Conservation (phyloP, 2,888 invertebrate species). For the Chloroclysta siterata region DNA sequence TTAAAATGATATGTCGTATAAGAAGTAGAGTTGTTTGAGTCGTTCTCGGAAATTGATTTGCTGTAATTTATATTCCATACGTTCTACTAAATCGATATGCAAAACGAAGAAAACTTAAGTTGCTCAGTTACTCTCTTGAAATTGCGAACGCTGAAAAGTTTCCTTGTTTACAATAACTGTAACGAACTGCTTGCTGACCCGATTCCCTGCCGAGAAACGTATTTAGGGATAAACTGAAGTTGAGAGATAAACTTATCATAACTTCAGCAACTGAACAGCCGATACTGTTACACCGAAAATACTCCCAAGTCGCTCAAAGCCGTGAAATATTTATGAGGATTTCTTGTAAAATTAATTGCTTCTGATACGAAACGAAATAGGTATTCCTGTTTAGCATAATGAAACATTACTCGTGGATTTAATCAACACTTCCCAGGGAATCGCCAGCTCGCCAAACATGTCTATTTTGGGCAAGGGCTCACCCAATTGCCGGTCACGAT, state of each 20-base stretch:
- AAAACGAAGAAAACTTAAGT: conserved; percentile 4
- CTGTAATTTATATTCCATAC: conserved; percentile 10
- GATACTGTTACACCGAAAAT: conserved; percentile 25
- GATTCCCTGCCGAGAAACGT: conserved; percentile 17
- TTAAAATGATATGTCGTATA: conserved; percentile 9
- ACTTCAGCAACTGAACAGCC: conserved; percentile 15
- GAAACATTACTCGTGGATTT: conserved; percentile 26
- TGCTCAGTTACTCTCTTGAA: conserved; percentile 13
- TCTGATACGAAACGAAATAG: conserved; percentile 26
- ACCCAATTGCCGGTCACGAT: conserved; percentile 20
- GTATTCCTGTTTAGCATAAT: conserved; percentile 36
- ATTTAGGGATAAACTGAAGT: conserved; percentile 19
- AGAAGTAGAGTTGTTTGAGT: conserved; percentile 10
- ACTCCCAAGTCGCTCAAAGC: conserved; percentile 12
- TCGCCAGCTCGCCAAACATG: conserved; percentile 35
- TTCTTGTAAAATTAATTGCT: conserved; percentile 28
- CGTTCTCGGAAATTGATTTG: conserved; percentile 18
- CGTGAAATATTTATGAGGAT: conserved; percentile 31
- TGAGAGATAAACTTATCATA: conserved; percentile 21
- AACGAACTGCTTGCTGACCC: conserved; percentile 22
- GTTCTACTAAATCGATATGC: conserved; percentile 9
- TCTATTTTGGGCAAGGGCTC: conserved; percentile 40
- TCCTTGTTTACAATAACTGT: conserved; percentile 22
- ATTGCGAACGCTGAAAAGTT: conserved; percentile 22
- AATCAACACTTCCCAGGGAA: conserved; percentile 37